A percentile compares a stretch with the other conserved stretches of the same genome.
Conservation (phyloP, 2,113 vertebrate species). For the Mystacornis crossleyi region DNA sequence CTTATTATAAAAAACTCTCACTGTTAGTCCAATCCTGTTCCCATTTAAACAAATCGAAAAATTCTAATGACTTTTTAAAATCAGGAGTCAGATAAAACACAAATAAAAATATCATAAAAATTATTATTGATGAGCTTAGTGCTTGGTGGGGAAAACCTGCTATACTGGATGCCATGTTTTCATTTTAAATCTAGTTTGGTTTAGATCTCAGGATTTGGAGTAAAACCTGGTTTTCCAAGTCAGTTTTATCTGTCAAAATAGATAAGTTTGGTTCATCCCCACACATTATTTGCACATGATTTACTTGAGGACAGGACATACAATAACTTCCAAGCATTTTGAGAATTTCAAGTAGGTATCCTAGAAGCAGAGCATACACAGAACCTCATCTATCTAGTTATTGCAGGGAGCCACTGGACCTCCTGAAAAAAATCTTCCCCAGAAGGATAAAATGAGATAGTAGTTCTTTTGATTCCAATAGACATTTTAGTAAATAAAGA, state of each 20-base stretch:
- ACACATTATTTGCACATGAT: not conserved
- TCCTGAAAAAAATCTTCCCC: not conserved
- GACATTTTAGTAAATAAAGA: slow-evolving; percentile 29
- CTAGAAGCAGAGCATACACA: not conserved
- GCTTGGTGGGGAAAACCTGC: not conserved
- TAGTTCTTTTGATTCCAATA: not conserved
- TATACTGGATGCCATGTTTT: not conserved
- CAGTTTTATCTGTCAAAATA: not conserved
- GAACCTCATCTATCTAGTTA: not conserved
- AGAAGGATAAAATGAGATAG: not conserved
- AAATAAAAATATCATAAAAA: not conserved
- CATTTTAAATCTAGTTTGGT: not conserved
- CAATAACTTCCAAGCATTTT: not conserved
- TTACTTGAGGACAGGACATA: not conserved
- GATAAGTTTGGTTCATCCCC: not conserved
- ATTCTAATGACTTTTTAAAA: not conserved
- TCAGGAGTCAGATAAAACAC: not conserved
- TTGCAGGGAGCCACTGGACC: not conserved
- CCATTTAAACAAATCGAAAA: not conserved
- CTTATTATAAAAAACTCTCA: not conserved
- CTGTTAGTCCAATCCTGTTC: not conserved
- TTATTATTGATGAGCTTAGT: not conserved
- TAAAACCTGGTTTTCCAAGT: not conserved
- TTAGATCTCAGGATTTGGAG: not conserved
- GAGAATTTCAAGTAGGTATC: not conserved